These are phyloP conservation scores for Aulostomus chinensis DNA, from an alignment of 2,797 vertebrate species.

Conservation along the genomic window DNA sequence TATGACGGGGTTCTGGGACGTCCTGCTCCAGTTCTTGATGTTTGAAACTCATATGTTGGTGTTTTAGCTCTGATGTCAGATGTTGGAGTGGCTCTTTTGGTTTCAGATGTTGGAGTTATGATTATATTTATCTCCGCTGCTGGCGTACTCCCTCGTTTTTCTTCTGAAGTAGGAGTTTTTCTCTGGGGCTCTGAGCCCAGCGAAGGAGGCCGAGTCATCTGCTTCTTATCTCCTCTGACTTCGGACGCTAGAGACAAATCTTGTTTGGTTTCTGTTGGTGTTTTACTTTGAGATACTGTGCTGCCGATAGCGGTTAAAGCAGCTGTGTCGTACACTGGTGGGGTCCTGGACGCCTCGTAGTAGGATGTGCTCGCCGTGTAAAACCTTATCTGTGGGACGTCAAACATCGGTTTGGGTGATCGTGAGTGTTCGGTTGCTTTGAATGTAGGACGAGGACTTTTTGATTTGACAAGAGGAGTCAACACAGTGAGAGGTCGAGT, in stretches of 20 bases:
- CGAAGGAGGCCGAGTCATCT: constrained; percentile 31
- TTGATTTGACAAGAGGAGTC: constrained; percentile 50
- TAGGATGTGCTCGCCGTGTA: constrained; percentile 80
- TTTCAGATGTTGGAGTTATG: constrained; percentile 35
- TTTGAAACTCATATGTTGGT: constrained; percentile 62
- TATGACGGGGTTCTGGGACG: constrained; percentile 73
- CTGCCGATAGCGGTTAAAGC: constrained; percentile 67
- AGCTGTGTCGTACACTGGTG: constrained; percentile 69
- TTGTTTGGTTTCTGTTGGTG: constrained; percentile 39
- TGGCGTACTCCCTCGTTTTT: constrained; percentile 20
- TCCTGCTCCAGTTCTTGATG: constrained; percentile 50
- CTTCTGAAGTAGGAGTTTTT: constrained; percentile 49
- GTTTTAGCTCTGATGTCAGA: constrained; percentile 59
- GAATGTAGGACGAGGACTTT: constrained; percentile 76
- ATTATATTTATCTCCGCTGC: constrained; percentile 36
- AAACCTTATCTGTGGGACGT: constrained; percentile 81
- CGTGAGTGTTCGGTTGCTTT: constrained; percentile 68
- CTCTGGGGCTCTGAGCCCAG: constrained; percentile 28
- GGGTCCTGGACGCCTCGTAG: constrained; percentile 71
- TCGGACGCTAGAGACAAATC: constrained; percentile 31
- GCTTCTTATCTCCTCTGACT: constrained; percentile 35
- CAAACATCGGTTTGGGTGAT: constrained; percentile 81
- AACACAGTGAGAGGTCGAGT: constrained; percentile 62
- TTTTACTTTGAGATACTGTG: constrained; percentile 59
- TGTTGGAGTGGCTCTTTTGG: constrained; percentile 39